Conservation (phyloP, 2,797 vertebrate genomes). For the Crenuchus spilurus region DNA sequence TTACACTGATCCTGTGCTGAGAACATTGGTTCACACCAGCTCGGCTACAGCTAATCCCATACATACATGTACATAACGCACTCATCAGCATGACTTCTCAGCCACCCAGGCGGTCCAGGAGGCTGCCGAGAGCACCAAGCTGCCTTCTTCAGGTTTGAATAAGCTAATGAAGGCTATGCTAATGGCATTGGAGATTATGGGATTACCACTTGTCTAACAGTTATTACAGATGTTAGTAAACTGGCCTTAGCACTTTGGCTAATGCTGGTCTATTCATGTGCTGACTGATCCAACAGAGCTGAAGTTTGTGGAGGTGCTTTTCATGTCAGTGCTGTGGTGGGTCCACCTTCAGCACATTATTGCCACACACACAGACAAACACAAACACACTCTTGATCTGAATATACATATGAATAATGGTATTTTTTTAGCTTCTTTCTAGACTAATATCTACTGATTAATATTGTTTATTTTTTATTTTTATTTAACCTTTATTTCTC, state of each 20-base stretch:
- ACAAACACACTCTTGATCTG: neutral
- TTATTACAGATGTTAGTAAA: conserved; percentile 88
- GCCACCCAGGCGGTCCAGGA: conserved; percentile 85
- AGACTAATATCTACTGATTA: too few species aligned
- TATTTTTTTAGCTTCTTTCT: too few species aligned
- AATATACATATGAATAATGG: too few species aligned
- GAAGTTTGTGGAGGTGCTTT: conserved; percentile 68
- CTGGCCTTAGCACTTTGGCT: conserved; percentile 71
- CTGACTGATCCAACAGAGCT: conserved; percentile 65
- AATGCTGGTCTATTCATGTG: conserved; percentile 75
- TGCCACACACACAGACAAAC: neutral
- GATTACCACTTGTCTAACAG: conserved; percentile 84
- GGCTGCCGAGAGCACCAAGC: conserved; percentile 76
- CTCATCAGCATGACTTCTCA: conserved; percentile 81
- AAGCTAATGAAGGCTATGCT: conserved; percentile 88
- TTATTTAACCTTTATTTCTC: too few species aligned
- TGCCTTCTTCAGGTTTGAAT: conserved; percentile 80
- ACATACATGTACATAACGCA: conserved; percentile 87
- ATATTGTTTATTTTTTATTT: too few species aligned
- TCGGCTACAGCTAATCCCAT: conserved; percentile 85
- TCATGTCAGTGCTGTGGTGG: conserved; percentile 76
- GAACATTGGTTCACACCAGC: conserved; percentile 84
- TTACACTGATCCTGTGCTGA: conserved; percentile 82
- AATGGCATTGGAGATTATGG: conserved; percentile 83
- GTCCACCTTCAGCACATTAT: conserved; percentile 64